Percentiles rank a stretch among this genome's conserved stretches.
Conservation (phyloP, 2,797 vertebrate genomes). For the Dryobates pubescens region DNA sequence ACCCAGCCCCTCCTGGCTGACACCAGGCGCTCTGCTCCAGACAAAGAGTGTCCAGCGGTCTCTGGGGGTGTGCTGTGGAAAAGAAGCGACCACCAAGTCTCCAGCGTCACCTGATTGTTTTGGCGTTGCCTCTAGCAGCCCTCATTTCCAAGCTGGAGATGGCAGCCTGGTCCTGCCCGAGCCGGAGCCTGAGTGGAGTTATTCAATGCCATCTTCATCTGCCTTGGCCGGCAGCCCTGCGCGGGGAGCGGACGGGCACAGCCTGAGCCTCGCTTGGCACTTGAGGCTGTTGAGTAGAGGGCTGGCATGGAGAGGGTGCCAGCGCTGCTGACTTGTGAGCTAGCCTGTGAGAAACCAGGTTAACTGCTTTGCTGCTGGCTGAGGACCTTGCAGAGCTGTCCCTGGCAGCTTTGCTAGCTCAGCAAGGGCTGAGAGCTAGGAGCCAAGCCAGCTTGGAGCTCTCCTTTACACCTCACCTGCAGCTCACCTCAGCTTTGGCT, state of each 20-base stretch:
- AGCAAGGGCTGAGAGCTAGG: background rate
- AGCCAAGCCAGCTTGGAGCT: background rate
- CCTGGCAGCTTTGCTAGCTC: background rate
- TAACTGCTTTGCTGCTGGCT: background rate
- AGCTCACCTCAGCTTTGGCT: background rate
- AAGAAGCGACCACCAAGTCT: conserved; percentile 3
- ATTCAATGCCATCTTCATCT: conserved; percentile 41
- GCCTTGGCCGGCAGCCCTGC: conserved; percentile 40
- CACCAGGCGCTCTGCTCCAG: background rate
- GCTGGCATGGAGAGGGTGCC: conserved; percentile 20
- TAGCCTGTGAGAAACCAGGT: background rate
- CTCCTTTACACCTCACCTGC: background rate
- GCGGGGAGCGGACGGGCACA: background rate
- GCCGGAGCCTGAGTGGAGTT: conserved; percentile 26
- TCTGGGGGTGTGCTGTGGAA: background rate
- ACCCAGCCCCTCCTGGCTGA: background rate
- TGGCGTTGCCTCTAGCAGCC: background rate
- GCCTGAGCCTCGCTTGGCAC: conserved; percentile 32
- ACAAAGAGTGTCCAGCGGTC: background rate
- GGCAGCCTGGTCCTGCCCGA: conserved; percentile 33
- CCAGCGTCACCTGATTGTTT: background rate
- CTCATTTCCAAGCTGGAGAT: background rate
- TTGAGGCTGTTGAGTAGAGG: conserved; percentile 31
- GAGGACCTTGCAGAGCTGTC: background rate
- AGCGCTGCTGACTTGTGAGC: background rate